Percentiles rank a stretch among this genome's conserved stretches.
Evolutionary conservation across 1,140 invertebrate genomes (phyloP).

Genomic region (Tyrophagus putrescentiae): DNA sequence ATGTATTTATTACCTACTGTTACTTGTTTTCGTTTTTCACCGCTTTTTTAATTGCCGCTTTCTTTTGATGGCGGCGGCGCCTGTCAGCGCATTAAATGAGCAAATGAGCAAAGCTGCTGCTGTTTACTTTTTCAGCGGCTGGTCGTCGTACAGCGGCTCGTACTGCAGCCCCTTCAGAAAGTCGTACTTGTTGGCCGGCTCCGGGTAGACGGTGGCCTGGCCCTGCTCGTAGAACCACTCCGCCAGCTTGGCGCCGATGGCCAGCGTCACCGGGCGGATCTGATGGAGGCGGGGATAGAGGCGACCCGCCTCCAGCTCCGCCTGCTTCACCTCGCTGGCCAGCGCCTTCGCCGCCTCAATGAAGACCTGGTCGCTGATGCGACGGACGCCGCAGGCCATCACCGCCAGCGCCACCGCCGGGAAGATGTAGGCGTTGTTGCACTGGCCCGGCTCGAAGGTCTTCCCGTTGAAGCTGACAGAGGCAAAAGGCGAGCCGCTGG

Average conservation of each 20-base stretch:
- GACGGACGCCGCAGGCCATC: conserved; percentile 55
- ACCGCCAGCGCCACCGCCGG: conserved; percentile 81
- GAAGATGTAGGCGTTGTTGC: conserved; percentile 94
- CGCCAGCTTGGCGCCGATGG: conserved; percentile 67
- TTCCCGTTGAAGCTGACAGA: conserved; percentile 59
- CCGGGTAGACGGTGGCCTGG: conserved; percentile 37
- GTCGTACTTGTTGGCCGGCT: conserved; percentile 39
- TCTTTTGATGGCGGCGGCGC: no score
- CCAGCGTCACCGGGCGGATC: conserved; percentile 72
- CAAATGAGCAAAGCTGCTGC: no score
- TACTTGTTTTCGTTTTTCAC: no score
- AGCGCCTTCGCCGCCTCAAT: conserved; percentile 72
- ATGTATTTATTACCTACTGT: no score
- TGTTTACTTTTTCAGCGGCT: no score
- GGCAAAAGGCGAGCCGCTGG: conserved; percentile 78
- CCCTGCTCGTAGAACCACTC: conserved; percentile 67
- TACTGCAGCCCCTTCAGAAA: conserved; percentile 39
- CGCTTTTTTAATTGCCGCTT: no score
- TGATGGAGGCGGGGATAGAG: conserved; percentile 81
- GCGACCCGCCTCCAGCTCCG: conserved; percentile 64
- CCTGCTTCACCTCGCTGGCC: conserved; percentile 61
- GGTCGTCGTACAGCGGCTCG: conserved; percentile 40
- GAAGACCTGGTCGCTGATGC: conserved; percentile 77
- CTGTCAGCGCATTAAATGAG: no score
- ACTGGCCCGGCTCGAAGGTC: conserved; percentile 72